Evolutionary conservation across 2,888 invertebrate species (phyloP), one percentile per base, ranked within the genome.

Genomic region (Euzophera pinguis): DNA sequence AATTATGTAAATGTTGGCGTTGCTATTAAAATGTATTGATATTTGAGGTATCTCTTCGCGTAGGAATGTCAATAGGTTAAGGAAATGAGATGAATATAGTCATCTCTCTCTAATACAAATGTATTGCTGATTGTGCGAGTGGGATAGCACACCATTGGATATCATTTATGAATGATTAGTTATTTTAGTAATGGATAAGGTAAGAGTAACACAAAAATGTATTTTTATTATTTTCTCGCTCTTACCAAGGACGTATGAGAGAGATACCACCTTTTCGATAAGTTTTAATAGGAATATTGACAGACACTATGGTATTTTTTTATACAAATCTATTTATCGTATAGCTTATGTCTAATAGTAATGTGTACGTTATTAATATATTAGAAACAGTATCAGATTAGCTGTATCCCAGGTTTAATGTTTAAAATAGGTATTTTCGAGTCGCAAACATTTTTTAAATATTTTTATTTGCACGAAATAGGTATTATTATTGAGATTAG

Each of bases 311-410:
- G 32, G 32, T 45, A 14, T 45, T 45, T 41, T 41, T 45, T 32
- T 9, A 45, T 32, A 45, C 45, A 45, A 32, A 32, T 45, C 14
- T 45, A 45, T 45, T 32, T 45, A 32, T 45, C 32, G 10, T 45
- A 45, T 45, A 45, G 45, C 32, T 45, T 16, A 32, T 34, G 32
- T 29, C 32, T 45, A 32, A 4, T 45, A 45, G 32, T 10, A 32
- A 45, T 45, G 7, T 43, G 32, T 34, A 45, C 16, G 45, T 45
- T 45, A 22, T 29, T 43, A 32, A 45, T 45, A 45, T 45, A 45
- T 45, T 32, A 45, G 45, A 1, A 32, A 13, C 10, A 34, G 14
- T 14, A 10, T 16, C n/a, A 9, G 16, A 7, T 14, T 16, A 45
- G 34, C 14, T 14, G 14, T 39, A 39, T 39, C 6, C 13, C 3